Conservation (phyloP, 1,140 invertebrate genomes). For the Danaus plexippus region DNA sequence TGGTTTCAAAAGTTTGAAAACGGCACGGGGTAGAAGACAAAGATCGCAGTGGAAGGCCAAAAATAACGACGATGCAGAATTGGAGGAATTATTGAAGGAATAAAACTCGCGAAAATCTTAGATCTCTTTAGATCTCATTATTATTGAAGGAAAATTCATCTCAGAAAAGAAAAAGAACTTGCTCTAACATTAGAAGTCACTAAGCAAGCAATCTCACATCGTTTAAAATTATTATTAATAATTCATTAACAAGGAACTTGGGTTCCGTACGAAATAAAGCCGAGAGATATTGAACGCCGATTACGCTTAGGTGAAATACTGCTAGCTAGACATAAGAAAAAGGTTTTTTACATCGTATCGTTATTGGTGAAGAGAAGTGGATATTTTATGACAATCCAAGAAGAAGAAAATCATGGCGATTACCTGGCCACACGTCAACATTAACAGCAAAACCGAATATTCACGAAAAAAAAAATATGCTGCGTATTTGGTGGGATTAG, state of each 20-base stretch:
- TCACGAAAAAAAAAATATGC: too few species aligned
- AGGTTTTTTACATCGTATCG: neutral
- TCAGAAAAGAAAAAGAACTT: too few species aligned
- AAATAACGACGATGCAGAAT: neutral
- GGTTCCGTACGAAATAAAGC: neutral
- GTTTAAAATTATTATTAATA: too few species aligned
- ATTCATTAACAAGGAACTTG: neutral
- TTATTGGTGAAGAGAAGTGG: too few species aligned
- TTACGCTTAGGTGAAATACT: neutral
- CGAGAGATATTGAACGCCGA: neutral
- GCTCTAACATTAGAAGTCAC: too few species aligned
- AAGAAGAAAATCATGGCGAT: neutral
- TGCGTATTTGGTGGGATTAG: too few species aligned
- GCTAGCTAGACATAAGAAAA: neutral
- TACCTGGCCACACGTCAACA: neutral
- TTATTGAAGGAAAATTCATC: too few species aligned
- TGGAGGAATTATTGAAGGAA: neutral
- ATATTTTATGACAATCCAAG: too few species aligned
- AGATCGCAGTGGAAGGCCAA: slow-evolving; percentile 7
- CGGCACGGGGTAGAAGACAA: slow-evolving; percentile 1
- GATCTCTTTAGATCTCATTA: too few species aligned
- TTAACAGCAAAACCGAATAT: neutral
- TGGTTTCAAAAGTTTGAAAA: slow-evolving; percentile 1
- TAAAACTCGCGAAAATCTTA: too few species aligned
- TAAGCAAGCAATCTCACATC: neutral